Conservation (phyloP, 2,888 invertebrate genomes). For the Cerceris rybyensis region DNA sequence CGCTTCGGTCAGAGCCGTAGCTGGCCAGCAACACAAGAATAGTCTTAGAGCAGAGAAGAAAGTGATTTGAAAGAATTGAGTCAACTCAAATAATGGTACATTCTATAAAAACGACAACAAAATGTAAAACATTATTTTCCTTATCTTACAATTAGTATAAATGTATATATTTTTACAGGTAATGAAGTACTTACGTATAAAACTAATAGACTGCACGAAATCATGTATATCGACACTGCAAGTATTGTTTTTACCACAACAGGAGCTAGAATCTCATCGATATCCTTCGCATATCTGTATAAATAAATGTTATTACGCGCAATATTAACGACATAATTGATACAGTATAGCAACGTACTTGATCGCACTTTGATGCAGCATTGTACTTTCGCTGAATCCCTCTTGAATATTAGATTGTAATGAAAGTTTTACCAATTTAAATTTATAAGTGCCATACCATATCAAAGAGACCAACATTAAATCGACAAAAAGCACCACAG, state of each 20-base stretch:
- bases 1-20: constrained; percentile 41
- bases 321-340: neutral
- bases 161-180: neutral
- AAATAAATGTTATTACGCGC: neutral
- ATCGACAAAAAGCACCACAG: constrained; percentile 30
- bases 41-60: constrained; percentile 35
- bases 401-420: neutral
- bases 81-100: constrained; percentile 21
- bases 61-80: constrained; percentile 35
- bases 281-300: constrained; percentile 45
- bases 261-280: constrained; percentile 30
- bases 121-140: neutral
- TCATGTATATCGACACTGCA: constrained; percentile 34
- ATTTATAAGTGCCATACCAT: constrained; percentile 43
- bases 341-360: constrained; percentile 13
- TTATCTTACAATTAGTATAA: neutral
- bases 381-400: constrained; percentile 21
- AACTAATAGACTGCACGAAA: constrained; percentile 45
- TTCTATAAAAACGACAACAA: constrained; percentile 25
- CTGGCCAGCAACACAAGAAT: constrained; percentile 44
- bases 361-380: constrained; percentile 37
- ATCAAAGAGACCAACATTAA: constrained; percentile 39
- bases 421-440: constrained; percentile 8
- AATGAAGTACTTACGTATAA: constrained; percentile 41
- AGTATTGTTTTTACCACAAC: constrained; percentile 49